Evolutionary conservation across 2,888 invertebrate genomes (phyloP).

Genomic region (Idaea dimidiata): DNA sequence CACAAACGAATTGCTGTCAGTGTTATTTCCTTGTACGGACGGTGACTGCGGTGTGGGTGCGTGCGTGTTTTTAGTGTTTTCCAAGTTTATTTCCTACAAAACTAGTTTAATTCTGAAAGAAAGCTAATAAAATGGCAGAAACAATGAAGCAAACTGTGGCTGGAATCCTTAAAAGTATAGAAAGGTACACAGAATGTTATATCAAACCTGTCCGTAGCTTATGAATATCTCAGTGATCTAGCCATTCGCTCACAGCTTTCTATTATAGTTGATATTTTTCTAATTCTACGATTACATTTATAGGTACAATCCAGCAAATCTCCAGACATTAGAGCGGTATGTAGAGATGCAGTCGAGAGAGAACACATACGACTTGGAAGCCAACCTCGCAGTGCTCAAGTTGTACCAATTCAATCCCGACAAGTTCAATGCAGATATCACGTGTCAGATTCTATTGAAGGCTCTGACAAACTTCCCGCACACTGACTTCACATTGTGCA

Average conservation of each 20-base stretch:
- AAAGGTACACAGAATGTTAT: conserved; percentile 83
- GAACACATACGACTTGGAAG: conserved; percentile 97
- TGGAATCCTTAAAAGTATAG: conserved; percentile 93
- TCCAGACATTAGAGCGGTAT: conserved; percentile 93
- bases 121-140: conserved; percentile 81
- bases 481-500: conserved; percentile 98
- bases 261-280: background rate
- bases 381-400: conserved; percentile 97
- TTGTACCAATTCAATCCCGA: conserved; percentile 97
- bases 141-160: conserved; percentile 93
- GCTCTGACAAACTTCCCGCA: conserved; percentile 98
- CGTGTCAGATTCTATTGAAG: conserved; percentile 95
- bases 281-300: conserved; percentile 27
- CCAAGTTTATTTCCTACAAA: background rate
- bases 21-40: too few species aligned
- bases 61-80: background rate
- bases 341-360: conserved; percentile 96
- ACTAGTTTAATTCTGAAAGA: conserved; percentile 5
- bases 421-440: conserved; percentile 90
- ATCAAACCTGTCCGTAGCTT: background rate
- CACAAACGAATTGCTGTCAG: too few species aligned
- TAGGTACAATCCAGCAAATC: conserved; percentile 98
- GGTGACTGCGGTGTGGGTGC: background rate
- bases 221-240: too few species aligned
- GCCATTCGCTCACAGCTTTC: background rate